Evolutionary conservation across 1,140 invertebrate genomes (phyloP).

Genomic region (Argopecten irradians): DNA sequence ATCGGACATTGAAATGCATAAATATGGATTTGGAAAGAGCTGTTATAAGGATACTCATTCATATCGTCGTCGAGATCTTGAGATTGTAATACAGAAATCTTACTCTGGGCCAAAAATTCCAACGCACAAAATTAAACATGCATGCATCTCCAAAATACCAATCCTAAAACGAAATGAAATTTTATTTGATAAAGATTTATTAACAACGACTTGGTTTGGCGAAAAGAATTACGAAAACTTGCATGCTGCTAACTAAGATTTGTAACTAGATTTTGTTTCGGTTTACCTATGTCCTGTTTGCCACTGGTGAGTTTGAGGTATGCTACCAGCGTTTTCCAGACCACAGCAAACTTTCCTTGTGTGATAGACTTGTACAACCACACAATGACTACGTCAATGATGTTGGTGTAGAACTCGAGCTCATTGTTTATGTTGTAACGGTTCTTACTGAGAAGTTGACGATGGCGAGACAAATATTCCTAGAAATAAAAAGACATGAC

Average conservation of each 20-base stretch:
- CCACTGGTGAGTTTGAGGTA: constrained; percentile 65
- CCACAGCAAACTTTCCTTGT: constrained; percentile 57
- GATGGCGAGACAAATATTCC: constrained; percentile 32
- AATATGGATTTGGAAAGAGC: too few relatives aligned
- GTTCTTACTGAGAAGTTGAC: constrained; percentile 36
- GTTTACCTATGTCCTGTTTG: constrained; percentile 62
- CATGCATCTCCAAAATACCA: too few relatives aligned
- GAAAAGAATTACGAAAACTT: too few relatives aligned
- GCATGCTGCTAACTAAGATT: constrained; percentile 34
- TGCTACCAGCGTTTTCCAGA: constrained; percentile 67
- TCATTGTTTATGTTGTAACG: constrained; percentile 45
- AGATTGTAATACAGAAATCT: too few relatives aligned
- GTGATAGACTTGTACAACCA: constrained; percentile 63
- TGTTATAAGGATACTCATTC: too few relatives aligned
- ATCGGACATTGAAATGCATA: too few relatives aligned
- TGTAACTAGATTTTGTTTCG: constrained; percentile 42
- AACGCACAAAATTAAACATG: too few relatives aligned
- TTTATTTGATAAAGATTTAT: too few relatives aligned
- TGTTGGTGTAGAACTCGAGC: constrained; percentile 42
- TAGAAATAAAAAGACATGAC: neutral
- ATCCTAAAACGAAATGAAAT: too few relatives aligned
- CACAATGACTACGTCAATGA: constrained; percentile 54
- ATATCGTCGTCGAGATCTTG: too few relatives aligned
- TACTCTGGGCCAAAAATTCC: too few relatives aligned
- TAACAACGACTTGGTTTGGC: too few relatives aligned